These are phyloP conservation scores for Fragum whitleyi DNA, from an alignment of 2,888 invertebrate species.

Conservation along the genomic window DNA sequence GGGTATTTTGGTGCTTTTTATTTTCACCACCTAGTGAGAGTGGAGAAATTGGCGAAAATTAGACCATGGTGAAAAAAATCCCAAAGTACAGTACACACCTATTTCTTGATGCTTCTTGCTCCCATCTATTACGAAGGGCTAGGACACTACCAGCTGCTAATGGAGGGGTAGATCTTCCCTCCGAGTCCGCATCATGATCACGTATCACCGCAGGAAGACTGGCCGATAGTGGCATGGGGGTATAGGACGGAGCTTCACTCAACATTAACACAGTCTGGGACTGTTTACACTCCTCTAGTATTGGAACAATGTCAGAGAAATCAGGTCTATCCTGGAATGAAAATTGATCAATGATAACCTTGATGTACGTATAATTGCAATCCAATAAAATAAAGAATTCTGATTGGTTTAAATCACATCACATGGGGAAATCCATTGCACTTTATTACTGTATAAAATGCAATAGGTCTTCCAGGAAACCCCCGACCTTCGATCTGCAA, in stretches of 20 bases:
- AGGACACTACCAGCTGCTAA: conserved; percentile 82
- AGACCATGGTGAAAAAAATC: no score
- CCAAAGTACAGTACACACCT: conserved; percentile 48
- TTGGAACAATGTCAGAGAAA: conserved; percentile 79
- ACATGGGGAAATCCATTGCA: no score
- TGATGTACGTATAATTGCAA: no score
- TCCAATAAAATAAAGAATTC: no score
- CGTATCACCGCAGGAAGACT: conserved; percentile 73
- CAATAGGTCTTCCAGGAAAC: no score
- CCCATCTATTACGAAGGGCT: conserved; percentile 83
- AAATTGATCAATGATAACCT: no score
- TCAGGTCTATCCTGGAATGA: conserved; percentile 81
- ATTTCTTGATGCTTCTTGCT: conserved; percentile 80
- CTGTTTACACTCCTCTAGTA: conserved; percentile 78
- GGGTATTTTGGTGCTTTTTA: no score
- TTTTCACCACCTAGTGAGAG: no score
- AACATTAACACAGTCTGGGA: conserved; percentile 78
- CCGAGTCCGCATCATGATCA: conserved; percentile 69
- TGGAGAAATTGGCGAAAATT: no score
- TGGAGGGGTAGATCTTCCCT: conserved; percentile 76
- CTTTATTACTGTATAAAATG: no score
- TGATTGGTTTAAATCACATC: no score
- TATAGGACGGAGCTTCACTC: conserved; percentile 65
- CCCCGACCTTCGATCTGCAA: no score
- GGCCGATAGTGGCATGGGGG: conserved; percentile 64